Percentiles rank a stretch among this genome's conserved stretches.
Evolutionary conservation across 2,888 invertebrate species (phyloP).

Genomic region (Melitaea athalia): DNA sequence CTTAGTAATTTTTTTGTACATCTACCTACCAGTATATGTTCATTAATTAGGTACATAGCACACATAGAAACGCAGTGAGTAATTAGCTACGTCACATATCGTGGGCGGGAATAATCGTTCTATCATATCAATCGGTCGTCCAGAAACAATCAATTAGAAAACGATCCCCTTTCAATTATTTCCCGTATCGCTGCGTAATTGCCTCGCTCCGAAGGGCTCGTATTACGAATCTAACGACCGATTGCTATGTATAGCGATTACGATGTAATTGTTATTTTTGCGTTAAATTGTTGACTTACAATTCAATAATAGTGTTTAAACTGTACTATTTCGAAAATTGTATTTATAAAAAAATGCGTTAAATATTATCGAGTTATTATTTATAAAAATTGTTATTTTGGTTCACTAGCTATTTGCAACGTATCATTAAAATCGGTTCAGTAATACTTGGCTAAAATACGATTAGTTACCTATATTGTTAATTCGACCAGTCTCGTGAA

Average conservation of each 20-base stretch:
- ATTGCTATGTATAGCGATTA: constrained; percentile 39
- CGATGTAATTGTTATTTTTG: constrained; percentile 12
- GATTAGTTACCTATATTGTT: too few relatives aligned
- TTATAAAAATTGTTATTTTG: too few relatives aligned
- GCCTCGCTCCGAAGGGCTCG: constrained; percentile 53
- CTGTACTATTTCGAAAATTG: too few relatives aligned
- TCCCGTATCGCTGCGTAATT: constrained; percentile 67
- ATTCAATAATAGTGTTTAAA: background rate
- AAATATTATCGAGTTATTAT: too few relatives aligned
- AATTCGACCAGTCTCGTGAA: too few relatives aligned
- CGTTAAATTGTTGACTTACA: background rate
- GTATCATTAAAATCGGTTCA: too few relatives aligned
- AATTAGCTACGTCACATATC: constrained; percentile 43
- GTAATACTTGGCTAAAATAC: too few relatives aligned
- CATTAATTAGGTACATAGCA: background rate
- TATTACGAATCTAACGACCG: constrained; percentile 43
- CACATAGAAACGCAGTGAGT: constrained; percentile 7
- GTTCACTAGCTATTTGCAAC: too few relatives aligned
- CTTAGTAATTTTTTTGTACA: too few relatives aligned
- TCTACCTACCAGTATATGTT: background rate
- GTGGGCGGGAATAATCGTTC: constrained; percentile 59
- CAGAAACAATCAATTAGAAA: constrained; percentile 78
- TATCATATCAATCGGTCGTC: constrained; percentile 72
- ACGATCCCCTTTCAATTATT: constrained; percentile 77
- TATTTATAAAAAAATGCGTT: too few relatives aligned